Evolutionary conservation across 2,888 invertebrate genomes (phyloP), one percentile per base, ranked within the genome.

Genomic region (Cordilura impudica): DNA sequence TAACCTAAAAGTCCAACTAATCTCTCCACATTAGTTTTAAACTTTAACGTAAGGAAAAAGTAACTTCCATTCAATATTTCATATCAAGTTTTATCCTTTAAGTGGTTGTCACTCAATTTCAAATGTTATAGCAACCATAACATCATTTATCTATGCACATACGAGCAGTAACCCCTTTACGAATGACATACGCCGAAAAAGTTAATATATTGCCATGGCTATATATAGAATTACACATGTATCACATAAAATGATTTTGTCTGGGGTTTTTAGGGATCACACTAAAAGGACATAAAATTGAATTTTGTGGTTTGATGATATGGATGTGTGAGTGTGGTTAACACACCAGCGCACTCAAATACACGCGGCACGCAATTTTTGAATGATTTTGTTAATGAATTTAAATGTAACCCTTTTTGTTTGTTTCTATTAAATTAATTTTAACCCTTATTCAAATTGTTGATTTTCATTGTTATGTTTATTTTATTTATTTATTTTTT

Each of bases 401-500:
- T 39, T 39, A 39, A 39, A n/a, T n/a, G 8, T 31, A 3, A n/a
- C n/a, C n/a, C n/a, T n/a, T n/a, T n/a, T n/a, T n/a, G n/a, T n/a
- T n/a, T n/a, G n/a, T 39, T 14, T 19, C 12, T 26, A 56, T n/a
- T 19, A 35, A 56, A 56, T 35, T 35, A 21, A 19, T 39, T 21
- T 39, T 39, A 26, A 35, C 23, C 23, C n/a, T 5, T 10, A 23
- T 26, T 14, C n/a, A 39, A 7, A 21, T 39, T 54, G n/a, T 43
- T n/a, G 2, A 43, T 43, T 43, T 43, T 6, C 6, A 0, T 18
- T 14, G 1, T 19, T 35, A n/a, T n/a, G n/a, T n/a, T n/a, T n/a
- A n/a, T n/a, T n/a, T n/a, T 12, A 47, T 19, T 8, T 10, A 18
- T 16, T 26, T 31, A 29, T 69, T 63, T 84, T 83, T 82, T 84